Base-by-base conservation (phyloP, 1,140 invertebrate genomes). In the Pinna nobilis region DNA sequence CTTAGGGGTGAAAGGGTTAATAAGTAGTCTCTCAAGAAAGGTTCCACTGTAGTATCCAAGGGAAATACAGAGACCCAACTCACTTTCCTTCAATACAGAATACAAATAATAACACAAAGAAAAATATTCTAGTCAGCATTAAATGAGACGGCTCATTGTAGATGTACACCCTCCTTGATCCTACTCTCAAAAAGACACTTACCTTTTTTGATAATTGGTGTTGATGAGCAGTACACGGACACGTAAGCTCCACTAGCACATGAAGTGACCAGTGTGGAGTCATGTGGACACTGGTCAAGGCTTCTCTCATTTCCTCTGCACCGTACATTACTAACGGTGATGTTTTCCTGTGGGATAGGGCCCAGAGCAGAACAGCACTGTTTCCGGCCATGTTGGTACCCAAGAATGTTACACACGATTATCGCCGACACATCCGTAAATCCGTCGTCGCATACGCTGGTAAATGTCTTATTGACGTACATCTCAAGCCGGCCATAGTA, bases 401-500 rank as follows among this genome's bases (percentile, higher is more conserved):
- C 79, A 6, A 82, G 57, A 30, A 51, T 50, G 39, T 67, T 64
- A 35, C 82, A 84, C 11, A 74, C 78, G 9, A 81, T 74, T 13
- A 64, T 71, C 5, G 82, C 82, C 6, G 78, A 70, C 15, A 59
- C n/a, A 44, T 79, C 67, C 20, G 74, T 69, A 37, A 84, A 84
- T n/a, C 69, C 63, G 11, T 73, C 20, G 61, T 82, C 80, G 67
- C 82, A 84, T 7, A 84, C 76, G 18, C 74, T 68, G 20, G 39
- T 53, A 73, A 81, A 84, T 5, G 53, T 74, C 11, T 76, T 67
- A 39, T 78, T 81, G 20, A 53, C 28, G 51, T 76, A 71, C 67
- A 84, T 65, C 51, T 84, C 80, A 20, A 84, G 72, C 30, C 78
- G 71, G 9, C 82, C 82, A 61, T 78, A 78, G 20, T 57, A 71